These are phyloP conservation scores for Scleropages formosus DNA, from an alignment of 2,797 vertebrate species.

Conservation along the genomic window DNA sequence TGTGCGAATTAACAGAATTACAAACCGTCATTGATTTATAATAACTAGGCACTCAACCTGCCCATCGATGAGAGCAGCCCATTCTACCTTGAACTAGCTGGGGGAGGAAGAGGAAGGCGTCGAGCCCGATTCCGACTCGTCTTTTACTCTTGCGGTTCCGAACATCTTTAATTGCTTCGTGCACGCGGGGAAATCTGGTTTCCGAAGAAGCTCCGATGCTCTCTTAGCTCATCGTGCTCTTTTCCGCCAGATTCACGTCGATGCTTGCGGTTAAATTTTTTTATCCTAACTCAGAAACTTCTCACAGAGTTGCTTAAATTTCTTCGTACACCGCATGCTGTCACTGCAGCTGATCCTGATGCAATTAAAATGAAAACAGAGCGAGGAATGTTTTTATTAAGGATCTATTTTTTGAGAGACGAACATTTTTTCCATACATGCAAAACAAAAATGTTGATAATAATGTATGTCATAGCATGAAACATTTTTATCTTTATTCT, in stretches of 20 bases:
- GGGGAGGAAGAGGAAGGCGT: constrained; percentile 42
- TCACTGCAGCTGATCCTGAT: too few relatives aligned
- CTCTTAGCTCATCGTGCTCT: constrained; percentile 18
- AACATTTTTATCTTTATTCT: too few relatives aligned
- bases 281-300: too few relatives aligned
- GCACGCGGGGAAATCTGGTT: constrained; percentile 2
- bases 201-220: background rate
- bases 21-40: constrained; percentile 85
- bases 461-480: too few relatives aligned
- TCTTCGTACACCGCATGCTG: too few relatives aligned
- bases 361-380: too few relatives aligned
- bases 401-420: too few relatives aligned
- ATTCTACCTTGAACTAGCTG: constrained; percentile 46
- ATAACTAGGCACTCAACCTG: constrained; percentile 76
- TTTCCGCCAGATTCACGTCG: background rate
- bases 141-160: constrained; percentile 6
- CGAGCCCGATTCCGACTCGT: constrained; percentile 35
- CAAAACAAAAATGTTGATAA: too few relatives aligned
- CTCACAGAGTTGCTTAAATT: too few relatives aligned
- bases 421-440: too few relatives aligned
- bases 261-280: too few relatives aligned
- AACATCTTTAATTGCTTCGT: constrained; percentile 15
- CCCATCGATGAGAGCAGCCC: constrained; percentile 49
- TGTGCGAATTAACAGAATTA: constrained; percentile 83
- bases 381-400: too few relatives aligned